These are phyloP conservation scores for Corythornis madagascariensis DNA, from an alignment of 2,113 vertebrate genomes.

Conservation along the genomic window DNA sequence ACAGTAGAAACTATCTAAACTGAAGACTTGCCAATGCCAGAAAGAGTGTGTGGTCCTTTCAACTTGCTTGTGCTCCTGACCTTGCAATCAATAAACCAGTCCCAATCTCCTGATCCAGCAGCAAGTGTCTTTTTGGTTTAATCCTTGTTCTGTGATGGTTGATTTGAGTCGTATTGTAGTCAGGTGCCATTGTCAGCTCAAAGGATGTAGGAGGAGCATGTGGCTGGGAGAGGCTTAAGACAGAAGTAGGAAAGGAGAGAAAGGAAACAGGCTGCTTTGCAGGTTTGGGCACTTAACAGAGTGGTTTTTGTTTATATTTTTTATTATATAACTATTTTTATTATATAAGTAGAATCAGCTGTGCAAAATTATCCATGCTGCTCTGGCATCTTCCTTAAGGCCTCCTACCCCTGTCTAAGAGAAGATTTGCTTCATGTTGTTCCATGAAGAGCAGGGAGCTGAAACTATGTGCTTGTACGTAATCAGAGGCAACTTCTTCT, in stretches of 20 bases:
- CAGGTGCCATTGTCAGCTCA: not conserved
- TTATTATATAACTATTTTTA: not conserved
- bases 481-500: not conserved
- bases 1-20: not conserved
- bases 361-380: not conserved
- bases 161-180: not conserved
- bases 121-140: not conserved
- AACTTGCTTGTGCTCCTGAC: not conserved
- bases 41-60: not conserved
- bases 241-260: not conserved
- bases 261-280: not conserved
- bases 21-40: not conserved
- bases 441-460: not conserved
- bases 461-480: accelerated
- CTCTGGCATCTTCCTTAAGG: not conserved
- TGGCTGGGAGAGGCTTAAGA: not conserved
- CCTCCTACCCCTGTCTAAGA: accelerated
- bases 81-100: not conserved
- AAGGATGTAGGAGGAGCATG: not conserved
- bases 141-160: not conserved
- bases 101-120: not conserved
- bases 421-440: not conserved
- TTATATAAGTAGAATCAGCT: not conserved
- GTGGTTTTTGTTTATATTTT: not conserved
- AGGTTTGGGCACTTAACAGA: not conserved